Conservation (phyloP, 2,113 vertebrate species). For the Xenopus laevis region DNA sequence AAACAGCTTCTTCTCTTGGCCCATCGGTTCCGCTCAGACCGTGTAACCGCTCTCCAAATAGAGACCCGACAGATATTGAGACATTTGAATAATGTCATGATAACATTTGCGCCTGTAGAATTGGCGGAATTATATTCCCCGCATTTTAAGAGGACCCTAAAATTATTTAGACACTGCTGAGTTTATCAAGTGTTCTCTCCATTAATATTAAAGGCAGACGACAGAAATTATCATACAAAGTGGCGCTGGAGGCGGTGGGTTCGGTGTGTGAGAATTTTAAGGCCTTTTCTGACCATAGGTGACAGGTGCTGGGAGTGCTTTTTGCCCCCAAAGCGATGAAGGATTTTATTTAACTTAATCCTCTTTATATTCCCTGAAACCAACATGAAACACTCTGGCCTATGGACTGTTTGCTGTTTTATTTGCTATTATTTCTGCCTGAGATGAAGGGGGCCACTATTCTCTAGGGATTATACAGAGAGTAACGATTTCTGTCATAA, state of each 20-base stretch:
- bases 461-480: too few relatives aligned
- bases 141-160: conserved; percentile 22
- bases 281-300: conserved; percentile 48
- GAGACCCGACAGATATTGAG: neutral
- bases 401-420: too few relatives aligned
- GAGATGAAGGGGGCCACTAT: too few relatives aligned
- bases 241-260: conserved; percentile 3
- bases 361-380: too few relatives aligned
- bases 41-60: neutral
- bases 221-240: conserved; percentile 32
- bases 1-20: neutral
- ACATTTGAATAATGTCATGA: conserved; percentile 28
- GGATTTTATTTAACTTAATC: too few relatives aligned
- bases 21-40: neutral
- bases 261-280: conserved; percentile 46
- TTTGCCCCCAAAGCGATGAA: conserved; percentile 37
- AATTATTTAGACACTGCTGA: neutral
- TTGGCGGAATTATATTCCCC: neutral
- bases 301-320: conserved; percentile 31
- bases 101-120: neutral
- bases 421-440: too few relatives aligned
- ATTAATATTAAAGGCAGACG: conserved; percentile 15
- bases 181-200: neutral
- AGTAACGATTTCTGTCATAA: too few relatives aligned
- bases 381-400: too few relatives aligned